These are phyloP conservation scores for Coenobita brevimanus DNA, from an alignment of 1,140 invertebrate genomes.

Conservation along the genomic window DNA sequence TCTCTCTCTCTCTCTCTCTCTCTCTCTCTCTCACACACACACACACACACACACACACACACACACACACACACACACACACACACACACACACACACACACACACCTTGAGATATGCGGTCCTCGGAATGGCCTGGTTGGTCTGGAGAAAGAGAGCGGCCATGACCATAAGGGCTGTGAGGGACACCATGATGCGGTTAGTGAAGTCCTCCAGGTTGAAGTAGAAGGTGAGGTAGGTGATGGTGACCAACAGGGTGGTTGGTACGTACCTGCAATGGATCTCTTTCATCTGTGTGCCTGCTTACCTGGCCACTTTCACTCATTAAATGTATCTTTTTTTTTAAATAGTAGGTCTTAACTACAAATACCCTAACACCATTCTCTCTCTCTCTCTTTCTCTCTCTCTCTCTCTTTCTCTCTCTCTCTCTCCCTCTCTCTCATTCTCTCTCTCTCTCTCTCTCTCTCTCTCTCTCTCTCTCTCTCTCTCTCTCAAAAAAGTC, in stretches of 20 bases:
- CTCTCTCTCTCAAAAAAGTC: too few species aligned
- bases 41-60: neutral
- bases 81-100: neutral
- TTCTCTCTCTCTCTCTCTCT: too few species aligned
- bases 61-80: neutral
- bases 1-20: too few species aligned
- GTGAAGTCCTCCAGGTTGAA: conserved; percentile 35
- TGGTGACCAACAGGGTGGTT: conserved; percentile 16
- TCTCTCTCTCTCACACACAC: neutral
- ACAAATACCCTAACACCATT: too few species aligned
- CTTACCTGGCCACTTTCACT: neutral
- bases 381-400: too few species aligned
- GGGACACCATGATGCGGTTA: conserved; percentile 43
- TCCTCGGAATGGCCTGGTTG: conserved; percentile 34
- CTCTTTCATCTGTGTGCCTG: too few species aligned
- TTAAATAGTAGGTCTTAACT: neutral
- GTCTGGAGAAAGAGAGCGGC: conserved; percentile 37
- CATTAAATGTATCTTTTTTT: neutral
- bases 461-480: too few species aligned
- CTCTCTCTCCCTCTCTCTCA: too few species aligned
- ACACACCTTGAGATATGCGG: conserved; percentile 21
- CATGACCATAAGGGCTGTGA: conserved; percentile 29
- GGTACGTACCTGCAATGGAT: conserved; percentile 36
- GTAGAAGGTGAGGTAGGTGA: conserved; percentile 33
- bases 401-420: too few species aligned